These are phyloP conservation scores for Distichodus sexfasciatus DNA, from an alignment of 2,797 vertebrate species.

Conservation along the genomic window DNA sequence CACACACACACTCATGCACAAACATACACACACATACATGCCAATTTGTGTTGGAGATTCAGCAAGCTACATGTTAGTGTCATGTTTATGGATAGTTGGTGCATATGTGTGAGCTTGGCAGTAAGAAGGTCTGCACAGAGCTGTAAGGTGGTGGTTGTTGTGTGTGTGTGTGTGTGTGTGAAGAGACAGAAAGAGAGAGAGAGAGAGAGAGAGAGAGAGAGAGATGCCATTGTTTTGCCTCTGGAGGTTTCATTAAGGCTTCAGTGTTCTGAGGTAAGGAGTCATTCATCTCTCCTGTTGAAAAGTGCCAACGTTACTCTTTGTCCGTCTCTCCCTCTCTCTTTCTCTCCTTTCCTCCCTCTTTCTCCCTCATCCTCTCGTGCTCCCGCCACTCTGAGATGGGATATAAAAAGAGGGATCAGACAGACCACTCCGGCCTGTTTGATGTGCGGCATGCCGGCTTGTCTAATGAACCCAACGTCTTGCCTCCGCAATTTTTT, in stretches of 20 bases:
- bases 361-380: constrained; percentile 38
- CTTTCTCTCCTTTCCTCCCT: constrained; percentile 22
- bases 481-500: constrained; percentile 52
- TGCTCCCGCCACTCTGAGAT: constrained; percentile 50
- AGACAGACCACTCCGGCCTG: constrained; percentile 56
- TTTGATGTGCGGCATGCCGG: constrained; percentile 73
- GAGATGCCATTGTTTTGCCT: constrained; percentile 77
- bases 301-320: constrained; percentile 73
- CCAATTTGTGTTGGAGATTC: constrained; percentile 43
- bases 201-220: constrained; percentile 30
- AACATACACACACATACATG: constrained; percentile 1
- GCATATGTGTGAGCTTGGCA: constrained; percentile 27
- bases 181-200: no score
- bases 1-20: background rate
- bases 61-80: constrained; percentile 24
- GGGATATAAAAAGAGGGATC: constrained; percentile 55
- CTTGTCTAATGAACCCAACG: constrained; percentile 73
- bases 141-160: constrained; percentile 43
- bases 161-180: constrained; percentile 41
- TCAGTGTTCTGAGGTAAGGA: constrained; percentile 78
- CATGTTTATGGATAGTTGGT: constrained; percentile 23
- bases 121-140: constrained; percentile 24
- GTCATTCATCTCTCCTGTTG: constrained; percentile 79
- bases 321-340: constrained; percentile 37
- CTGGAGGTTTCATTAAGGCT: constrained; percentile 81